These are phyloP conservation scores for Aldabrachelys gigantea DNA, from an alignment of 2,113 vertebrate genomes.

Conservation along the genomic window DNA sequence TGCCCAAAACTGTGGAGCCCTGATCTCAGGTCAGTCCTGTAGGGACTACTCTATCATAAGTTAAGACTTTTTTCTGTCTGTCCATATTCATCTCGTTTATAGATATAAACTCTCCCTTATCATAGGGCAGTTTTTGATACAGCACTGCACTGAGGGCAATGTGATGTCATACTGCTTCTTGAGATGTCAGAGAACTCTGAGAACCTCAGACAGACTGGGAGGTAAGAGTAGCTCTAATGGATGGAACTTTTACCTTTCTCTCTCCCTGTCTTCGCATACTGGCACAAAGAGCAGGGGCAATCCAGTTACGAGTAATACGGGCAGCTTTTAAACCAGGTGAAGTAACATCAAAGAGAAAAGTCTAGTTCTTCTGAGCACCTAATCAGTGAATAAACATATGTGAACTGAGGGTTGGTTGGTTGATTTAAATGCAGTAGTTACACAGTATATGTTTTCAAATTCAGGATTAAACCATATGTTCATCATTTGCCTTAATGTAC, in stretches of 20 bases:
- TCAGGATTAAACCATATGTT: conserved; percentile 57
- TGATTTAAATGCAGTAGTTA: conserved; percentile 26
- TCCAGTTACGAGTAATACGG: not conserved
- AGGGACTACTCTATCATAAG: not conserved
- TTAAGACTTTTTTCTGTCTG: not conserved
- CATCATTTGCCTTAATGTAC: conserved; percentile 54
- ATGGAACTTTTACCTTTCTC: not conserved
- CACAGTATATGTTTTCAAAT: conserved; percentile 45
- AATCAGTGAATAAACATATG: conserved; percentile 62
- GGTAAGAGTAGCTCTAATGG: not conserved
- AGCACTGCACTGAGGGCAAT: not conserved
- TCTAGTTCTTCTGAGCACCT: conserved; percentile 30
- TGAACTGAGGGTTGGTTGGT: not conserved
- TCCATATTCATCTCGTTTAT: not conserved
- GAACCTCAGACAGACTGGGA: not conserved
- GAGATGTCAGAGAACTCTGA: not conserved
- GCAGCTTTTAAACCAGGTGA: conserved; percentile 2
- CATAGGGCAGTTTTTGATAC: not conserved
- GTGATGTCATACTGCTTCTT: not conserved
- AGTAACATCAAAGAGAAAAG: conserved; percentile 33
- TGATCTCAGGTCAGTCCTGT: not conserved
- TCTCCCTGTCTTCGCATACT: not conserved
- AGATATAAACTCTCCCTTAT: not conserved
- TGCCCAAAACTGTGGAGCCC: not conserved
- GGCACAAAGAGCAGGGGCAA: not conserved